phyloP scores from a whole-genome alignment of 1,140 invertebrate genomes.

The Nephotettix cincticeps region DNA sequence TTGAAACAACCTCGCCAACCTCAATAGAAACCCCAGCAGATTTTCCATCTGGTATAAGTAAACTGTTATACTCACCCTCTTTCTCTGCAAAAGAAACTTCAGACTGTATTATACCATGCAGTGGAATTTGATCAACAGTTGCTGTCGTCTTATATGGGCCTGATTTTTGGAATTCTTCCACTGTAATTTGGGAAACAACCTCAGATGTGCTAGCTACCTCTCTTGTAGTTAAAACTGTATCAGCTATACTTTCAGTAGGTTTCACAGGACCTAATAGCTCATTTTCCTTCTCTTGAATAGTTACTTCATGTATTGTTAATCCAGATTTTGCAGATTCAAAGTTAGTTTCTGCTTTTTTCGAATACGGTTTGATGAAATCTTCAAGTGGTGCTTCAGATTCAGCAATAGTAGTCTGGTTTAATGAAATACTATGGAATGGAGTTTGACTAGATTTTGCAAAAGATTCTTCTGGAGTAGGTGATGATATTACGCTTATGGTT shows the following conservation, averaged over 20 bases:
- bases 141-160: conserved; percentile 29
- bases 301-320: conserved; percentile 43
- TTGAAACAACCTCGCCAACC: conserved; percentile 48
- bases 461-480: conserved; percentile 13
- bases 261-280: conserved; percentile 36
- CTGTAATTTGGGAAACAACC: conserved; percentile 29
- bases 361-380: conserved; percentile 34
- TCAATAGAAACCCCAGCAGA: conserved; percentile 49
- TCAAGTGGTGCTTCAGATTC: conserved; percentile 36
- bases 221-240: conserved; percentile 44
- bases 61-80: conserved; percentile 41
- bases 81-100: conserved; percentile 38
- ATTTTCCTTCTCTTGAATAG: conserved; percentile 39
- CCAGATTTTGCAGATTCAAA: conserved; percentile 36
- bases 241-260: conserved; percentile 35
- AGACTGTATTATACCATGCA: conserved; percentile 35
- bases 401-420: conserved; percentile 31
- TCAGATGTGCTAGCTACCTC: conserved; percentile 40
- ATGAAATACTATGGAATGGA: conserved; percentile 35
- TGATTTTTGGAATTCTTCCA: conserved; percentile 26
- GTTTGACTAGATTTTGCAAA: conserved; percentile 31
- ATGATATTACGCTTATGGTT: conserved; percentile 34
- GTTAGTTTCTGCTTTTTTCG: conserved; percentile 38
- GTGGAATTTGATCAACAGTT: conserved; percentile 32
- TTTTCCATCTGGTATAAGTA: conserved; percentile 41